These are phyloP conservation scores for Murina feae DNA, from an alignment of 2,113 vertebrate genomes.

Conservation along the genomic window DNA sequence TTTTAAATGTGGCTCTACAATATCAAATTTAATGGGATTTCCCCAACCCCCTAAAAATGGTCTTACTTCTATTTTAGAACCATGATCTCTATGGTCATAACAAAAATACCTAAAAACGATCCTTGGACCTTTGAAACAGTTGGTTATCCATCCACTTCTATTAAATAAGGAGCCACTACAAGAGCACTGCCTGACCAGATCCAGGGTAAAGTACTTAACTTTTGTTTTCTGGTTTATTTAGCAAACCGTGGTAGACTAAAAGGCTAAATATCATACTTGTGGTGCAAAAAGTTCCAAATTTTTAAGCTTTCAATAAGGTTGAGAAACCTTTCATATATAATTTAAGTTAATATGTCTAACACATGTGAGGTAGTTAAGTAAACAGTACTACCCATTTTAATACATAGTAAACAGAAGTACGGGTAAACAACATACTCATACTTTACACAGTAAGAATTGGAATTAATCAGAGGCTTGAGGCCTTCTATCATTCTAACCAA, in stretches of 20 bases:
- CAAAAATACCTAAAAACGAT: background rate
- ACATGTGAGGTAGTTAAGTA: constrained; percentile 71
- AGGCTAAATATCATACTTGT: constrained; percentile 14
- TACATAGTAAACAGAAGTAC: constrained; percentile 48
- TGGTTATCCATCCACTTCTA: background rate
- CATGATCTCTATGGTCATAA: background rate
- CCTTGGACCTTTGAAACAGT: background rate
- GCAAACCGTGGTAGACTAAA: background rate
- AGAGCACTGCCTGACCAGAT: background rate
- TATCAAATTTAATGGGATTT: constrained; percentile 16
- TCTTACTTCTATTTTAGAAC: background rate
- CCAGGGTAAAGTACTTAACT: background rate
- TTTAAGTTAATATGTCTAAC: constrained; percentile 57
- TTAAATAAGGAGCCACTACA: constrained; percentile 3
- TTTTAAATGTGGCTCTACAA: constrained; percentile 60
- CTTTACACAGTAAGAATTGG: background rate
- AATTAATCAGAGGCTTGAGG: background rate
- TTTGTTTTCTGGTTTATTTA: constrained; percentile 40
- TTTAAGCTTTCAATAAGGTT: constrained; percentile 44
- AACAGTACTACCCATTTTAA: constrained; percentile 69
- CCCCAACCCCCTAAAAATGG: background rate
- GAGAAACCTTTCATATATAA: constrained; percentile 52
- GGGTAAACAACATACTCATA: constrained; percentile 37
- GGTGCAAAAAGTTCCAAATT: constrained; percentile 19
- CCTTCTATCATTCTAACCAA: constrained; percentile 11